Conservation (phyloP, 92 coral and sea anemone genomes). For the Montipora capitata region DNA sequence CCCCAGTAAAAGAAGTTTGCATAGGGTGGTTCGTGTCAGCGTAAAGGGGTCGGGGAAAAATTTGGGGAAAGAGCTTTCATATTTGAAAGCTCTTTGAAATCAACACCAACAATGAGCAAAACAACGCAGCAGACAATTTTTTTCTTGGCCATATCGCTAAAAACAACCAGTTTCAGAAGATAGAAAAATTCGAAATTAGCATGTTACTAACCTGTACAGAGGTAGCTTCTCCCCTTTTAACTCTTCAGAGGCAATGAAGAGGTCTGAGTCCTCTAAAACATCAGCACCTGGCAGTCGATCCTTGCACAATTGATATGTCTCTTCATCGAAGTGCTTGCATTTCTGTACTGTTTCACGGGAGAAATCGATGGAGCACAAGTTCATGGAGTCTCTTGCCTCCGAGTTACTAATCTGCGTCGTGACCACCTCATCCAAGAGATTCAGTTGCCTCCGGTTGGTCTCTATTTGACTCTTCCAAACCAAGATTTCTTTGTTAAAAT, state of each 20-base stretch:
- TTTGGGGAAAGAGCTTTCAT: too few species aligned
- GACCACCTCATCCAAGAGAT: constrained; percentile 49
- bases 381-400: constrained; percentile 33
- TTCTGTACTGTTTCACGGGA: constrained; percentile 3
- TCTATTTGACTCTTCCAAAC: background rate
- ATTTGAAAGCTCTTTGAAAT: too few species aligned
- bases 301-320: constrained; percentile 15
- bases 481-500: constrained; percentile 41
- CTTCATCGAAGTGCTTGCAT: constrained; percentile 29
- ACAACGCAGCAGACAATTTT: too few species aligned
- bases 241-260: background rate
- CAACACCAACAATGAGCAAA: too few species aligned
- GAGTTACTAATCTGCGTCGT: constrained; percentile 17
- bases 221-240: constrained; percentile 28
- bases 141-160: too few species aligned
- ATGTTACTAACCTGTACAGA: constrained; percentile 22
- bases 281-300: constrained; percentile 8
- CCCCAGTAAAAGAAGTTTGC: too few species aligned
- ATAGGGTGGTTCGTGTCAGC: too few species aligned
- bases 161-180: too few species aligned
- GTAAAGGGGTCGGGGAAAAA: too few species aligned
- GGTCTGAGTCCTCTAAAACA: background rate
- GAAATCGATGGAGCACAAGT: constrained; percentile 53
- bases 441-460: background rate
- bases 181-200: too few species aligned